These are phyloP conservation scores for Coenonympha glycerion DNA, from an alignment of 2,888 invertebrate genomes.

Conservation along the genomic window DNA sequence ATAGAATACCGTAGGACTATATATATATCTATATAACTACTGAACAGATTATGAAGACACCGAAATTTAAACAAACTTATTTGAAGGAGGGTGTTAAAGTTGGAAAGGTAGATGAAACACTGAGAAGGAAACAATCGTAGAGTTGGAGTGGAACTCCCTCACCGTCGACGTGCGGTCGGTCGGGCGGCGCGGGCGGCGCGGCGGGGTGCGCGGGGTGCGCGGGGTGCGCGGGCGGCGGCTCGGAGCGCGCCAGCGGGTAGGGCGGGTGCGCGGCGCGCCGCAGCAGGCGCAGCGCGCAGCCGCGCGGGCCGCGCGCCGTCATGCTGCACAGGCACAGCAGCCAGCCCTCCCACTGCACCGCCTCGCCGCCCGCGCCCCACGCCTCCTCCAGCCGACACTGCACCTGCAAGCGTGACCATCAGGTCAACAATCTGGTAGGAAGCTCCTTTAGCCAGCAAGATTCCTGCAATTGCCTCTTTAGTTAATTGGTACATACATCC, in stretches of 20 bases:
- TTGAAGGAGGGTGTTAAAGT: no score
- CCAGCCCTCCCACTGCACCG: slow-evolving; percentile 81
- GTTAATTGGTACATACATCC: no score
- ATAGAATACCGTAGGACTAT: no score
- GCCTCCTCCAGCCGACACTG: slow-evolving; percentile 88
- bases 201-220: slow-evolving; percentile 41
- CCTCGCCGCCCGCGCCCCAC: slow-evolving; percentile 78
- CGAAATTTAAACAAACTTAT: no score
- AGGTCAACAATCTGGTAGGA: background rate
- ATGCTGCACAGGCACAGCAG: slow-evolving; percentile 64
- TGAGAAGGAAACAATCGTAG: no score
- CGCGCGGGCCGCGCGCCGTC: slow-evolving; percentile 31
- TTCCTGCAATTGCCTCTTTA: no score
- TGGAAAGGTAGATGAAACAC: no score
- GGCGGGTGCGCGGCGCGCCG: slow-evolving; percentile 87
- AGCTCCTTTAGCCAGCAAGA: no score
- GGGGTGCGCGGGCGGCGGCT: slow-evolving; percentile 87
- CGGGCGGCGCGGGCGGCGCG: slow-evolving; percentile 33
- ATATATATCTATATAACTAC: no score
- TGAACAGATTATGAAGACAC: no score
- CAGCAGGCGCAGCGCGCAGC: slow-evolving; percentile 55
- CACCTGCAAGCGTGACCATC: slow-evolving; percentile 44
- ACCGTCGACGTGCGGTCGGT: slow-evolving; percentile 33
- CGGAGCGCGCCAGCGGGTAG: slow-evolving; percentile 85
- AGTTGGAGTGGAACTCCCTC: no score